Evolutionary conservation across 1,140 invertebrate species (phyloP), one percentile per base, ranked within the genome.

Genomic region (Ceratosolen solmsi): DNA sequence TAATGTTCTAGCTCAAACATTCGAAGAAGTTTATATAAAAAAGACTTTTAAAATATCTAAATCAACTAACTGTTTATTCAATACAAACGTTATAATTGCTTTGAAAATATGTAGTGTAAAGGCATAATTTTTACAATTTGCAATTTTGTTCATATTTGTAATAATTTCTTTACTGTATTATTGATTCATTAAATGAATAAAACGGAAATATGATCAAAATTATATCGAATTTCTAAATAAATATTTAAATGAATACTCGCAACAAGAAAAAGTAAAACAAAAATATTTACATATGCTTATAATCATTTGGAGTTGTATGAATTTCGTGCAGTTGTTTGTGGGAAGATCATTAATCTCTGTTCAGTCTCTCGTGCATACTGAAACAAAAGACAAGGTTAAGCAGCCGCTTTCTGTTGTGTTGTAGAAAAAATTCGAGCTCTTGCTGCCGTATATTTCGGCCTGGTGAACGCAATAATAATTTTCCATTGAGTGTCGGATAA

Each of bases 401-500:
- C 20, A 33, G 49, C 3, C 51, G 54, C 22, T 38, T 2, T 9
- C 36, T 27, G 36, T 51, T n/a, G 2, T 3, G n/a, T 46, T 20
- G 41, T n/a, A 11, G 41, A 72, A 49, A 41, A 17, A 36, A 49
- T 27, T 46, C 8, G 0, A 33, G 20, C 49, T 56, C 46, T 74
- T 22, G 4, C 1, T 25, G n/a, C 17, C 13, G 20, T 78, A 78
- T 36, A 36, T 54, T 46, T 15, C 20, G 7, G n/a, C n/a, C n/a
- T n/a, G n/a, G n/a, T n/a, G n/a, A n/a, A n/a, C n/a, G n/a, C n/a
- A n/a, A n/a, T n/a, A n/a, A n/a, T n/a, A n/a, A n/a, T n/a, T n/a
- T n/a, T n/a, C n/a, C n/a, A 30, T 73, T 38, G 78, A 73, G 54
- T 73, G 68, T 9, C 41, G 51, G 51, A 79, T 79, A 71, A 71